Conservation (phyloP, 2,888 invertebrate genomes). For the Pristionchus exspectatus region DNA sequence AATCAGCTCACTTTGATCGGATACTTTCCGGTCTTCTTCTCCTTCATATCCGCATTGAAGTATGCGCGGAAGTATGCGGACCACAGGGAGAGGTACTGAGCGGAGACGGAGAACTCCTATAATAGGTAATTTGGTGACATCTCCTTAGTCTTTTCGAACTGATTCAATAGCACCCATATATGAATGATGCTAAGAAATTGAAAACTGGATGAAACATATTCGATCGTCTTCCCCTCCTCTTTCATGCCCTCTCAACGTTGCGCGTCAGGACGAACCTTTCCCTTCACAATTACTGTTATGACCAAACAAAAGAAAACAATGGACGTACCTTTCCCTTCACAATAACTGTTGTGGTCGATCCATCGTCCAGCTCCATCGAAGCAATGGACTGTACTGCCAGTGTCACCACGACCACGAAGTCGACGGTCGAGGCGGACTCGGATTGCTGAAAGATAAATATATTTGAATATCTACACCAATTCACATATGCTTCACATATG, state of each 20-base stretch:
- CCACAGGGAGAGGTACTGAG: background rate
- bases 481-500: background rate
- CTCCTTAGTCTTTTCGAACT: background rate
- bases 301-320: too few species aligned
- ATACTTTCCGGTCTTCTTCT: background rate
- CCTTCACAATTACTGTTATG: background rate
- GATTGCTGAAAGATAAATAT: background rate
- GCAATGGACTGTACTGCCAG: background rate
- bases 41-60: conserved; percentile 19
- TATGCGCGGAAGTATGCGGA: background rate
- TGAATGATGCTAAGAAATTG: too few species aligned
- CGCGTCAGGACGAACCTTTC: background rate
- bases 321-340: background rate
- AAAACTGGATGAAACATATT: background rate
- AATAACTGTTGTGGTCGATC: background rate
- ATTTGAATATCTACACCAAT: too few species aligned
- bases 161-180: too few species aligned
- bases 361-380: background rate
- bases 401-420: background rate
- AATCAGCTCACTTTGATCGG: background rate
- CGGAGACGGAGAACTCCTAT: background rate
- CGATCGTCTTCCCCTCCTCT: background rate
- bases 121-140: background rate
- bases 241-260: background rate
- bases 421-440: background rate